Base-by-base conservation (phyloP, 2,797 vertebrate genomes). In the Chrosomus eos region DNA sequence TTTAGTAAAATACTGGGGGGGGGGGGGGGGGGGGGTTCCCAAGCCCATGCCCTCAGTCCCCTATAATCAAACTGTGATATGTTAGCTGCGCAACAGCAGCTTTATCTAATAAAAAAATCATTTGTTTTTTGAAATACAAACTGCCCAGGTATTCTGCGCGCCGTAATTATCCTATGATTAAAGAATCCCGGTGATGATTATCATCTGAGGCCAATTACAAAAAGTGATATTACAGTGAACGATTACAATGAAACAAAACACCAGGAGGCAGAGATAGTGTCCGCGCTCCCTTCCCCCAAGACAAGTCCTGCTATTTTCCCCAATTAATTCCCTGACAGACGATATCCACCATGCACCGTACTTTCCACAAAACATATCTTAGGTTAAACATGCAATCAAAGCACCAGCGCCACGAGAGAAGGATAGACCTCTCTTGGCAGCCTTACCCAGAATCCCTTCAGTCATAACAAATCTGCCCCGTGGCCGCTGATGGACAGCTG, bases 341-440 rank as follows among this genome's bases (percentile, higher is more conserved):
- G 89, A 89, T 89, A 90, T 91, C 87, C 74, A 84, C 76, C 78
- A 72, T 31, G 68, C 76, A 51, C 72, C 26, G 36, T 11, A 72
- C 73, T 79, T 76, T 84, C 83, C 68, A 84, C 86, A 87, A 87
- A 87, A 80, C 64, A 71, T 48, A 80, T 86, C 81, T 87, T 38
- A 60, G 85, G 87, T 89, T 91, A 85, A 87, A 89, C 80, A 86
- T 58, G 86, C 92, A 92, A 91, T 93, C 91, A 93, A 82, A 89
- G 82, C 83, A 6, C 18, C 4, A 68, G 75, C 51, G 85, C 77
- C 81, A 71, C 31, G 85, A 86, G 87, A 85, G 72, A 60, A 87
- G 88, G 76, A 51, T 78, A 82, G 51, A 36, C 51, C 45, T 66
- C 72, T 85, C 85, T 82, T 72, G 55, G 80, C 88, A 83, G 84